phyloP scores from a whole-genome alignment of 1,140 invertebrate species.

The Calliphora vicina region DNA sequence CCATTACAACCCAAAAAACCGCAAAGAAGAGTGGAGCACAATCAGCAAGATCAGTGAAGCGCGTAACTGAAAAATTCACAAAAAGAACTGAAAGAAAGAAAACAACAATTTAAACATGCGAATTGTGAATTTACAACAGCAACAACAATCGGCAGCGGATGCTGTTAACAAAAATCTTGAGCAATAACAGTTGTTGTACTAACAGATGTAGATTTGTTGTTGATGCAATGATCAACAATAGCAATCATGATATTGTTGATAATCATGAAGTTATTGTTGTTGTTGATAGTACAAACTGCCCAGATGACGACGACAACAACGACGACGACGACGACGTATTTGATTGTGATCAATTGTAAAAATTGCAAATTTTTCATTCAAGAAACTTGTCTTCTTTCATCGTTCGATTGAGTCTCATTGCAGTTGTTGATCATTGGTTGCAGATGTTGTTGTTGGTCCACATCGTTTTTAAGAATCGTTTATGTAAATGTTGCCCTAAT shows the following conservation, averaged over 20 bases:
- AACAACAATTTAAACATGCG: not conserved
- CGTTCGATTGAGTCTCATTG: not conserved
- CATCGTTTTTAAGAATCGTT: not conserved
- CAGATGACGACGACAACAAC: not conserved
- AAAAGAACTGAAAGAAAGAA: not conserved
- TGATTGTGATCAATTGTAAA: slow-evolving; percentile 13
- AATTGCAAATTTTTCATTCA: slow-evolving; percentile 14
- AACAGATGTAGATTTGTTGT: slow-evolving; percentile 6
- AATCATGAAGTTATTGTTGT: not conserved
- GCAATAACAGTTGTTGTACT: not conserved
- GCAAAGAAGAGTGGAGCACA: not conserved
- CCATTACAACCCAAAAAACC: not conserved
- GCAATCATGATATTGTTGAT: not conserved
- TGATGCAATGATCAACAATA: not conserved
- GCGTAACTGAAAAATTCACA: slow-evolving; percentile 4
- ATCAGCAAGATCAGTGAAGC: not conserved
- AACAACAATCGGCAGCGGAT: not conserved
- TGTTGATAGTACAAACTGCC: not conserved
- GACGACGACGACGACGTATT: not conserved
- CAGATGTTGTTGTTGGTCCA: not conserved
- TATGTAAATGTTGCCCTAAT: slow-evolving; percentile 13
- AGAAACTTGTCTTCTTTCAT: not conserved
- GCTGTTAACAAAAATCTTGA: slow-evolving; percentile 1
- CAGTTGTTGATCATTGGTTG: too few species aligned
- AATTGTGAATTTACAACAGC: not conserved